Evolutionary conservation across 2,888 invertebrate species (phyloP), one percentile per base, ranked within the genome.

Genomic region (Scrobipalpa costella): DNA sequence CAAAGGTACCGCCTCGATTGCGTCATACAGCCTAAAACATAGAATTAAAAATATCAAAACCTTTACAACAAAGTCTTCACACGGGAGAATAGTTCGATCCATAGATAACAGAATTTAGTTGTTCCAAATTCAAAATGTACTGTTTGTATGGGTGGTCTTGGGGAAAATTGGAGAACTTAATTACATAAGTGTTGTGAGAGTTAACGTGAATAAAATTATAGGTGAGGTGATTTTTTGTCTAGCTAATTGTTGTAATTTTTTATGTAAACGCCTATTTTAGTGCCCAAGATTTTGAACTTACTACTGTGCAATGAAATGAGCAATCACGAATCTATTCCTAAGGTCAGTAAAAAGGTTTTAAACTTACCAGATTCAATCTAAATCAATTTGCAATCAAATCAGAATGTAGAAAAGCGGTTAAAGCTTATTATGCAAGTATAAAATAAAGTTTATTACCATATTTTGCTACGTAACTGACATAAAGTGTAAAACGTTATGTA

Each of bases 71-170:
- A 38, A 65, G 67, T 67, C 66, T 70, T 71, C 69, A 69, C 70
- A 72, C 71, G 68, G 72, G 65, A 72, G 69, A 67, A 66, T 61
- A 49, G 36, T 49, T 55, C 27, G 73, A 75, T 75, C 63, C 59
- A 69, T 40, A 70, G 75, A 76, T 77, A 77, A 75, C 59, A 36
- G 8, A 21, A 21, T 38, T 58, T 59, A n/a, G 21, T 44, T 59
- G 59, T 59, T 59, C 59, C 21, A 59, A 59, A 44, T 59, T 59
- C 44, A 38, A 44, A 59, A 44, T n/a, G 15, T 19, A 36, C 50
- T 34, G 55, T 34, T 55, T 21, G 27, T 21, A 34, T 55, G 55
- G 55, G 34, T 55, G 55, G 55, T n/a, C 55, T 55, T 55, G n/a
- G 7, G 49, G 8, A 55, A 55, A 55, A 33, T 21, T 52, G 13